A percentile compares a stretch with the other conserved stretches of the same genome.
These are phyloP conservation scores for Cantharis lateralis DNA, from an alignment of 2,888 invertebrate species.

Conservation along the genomic window DNA sequence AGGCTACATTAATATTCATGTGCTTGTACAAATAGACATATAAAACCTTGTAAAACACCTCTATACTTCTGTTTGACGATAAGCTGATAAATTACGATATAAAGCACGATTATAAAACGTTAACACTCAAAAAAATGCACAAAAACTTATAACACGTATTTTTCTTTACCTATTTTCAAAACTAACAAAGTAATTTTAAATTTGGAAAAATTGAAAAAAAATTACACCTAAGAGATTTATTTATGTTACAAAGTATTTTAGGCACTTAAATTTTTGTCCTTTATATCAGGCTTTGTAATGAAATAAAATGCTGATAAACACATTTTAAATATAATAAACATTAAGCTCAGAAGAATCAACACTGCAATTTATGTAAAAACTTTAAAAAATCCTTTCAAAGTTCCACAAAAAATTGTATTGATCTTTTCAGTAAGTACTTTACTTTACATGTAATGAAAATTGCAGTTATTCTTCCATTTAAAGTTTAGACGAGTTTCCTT, in stretches of 20 bases:
- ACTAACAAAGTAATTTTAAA: neutral
- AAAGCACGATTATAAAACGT: neutral
- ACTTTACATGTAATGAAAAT: neutral
- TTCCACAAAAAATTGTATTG: neutral
- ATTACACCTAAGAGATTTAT: neutral
- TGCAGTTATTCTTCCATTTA: neutral
- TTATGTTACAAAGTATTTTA: neutral
- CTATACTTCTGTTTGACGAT: slow-evolving; percentile 32
- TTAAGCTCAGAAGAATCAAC: neutral
- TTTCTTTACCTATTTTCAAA: neutral
- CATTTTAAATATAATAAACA: neutral
- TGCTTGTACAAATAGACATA: slow-evolving; percentile 43
- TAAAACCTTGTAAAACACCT: slow-evolving; percentile 45
- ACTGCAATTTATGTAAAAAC: neutral
- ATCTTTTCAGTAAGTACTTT: neutral
- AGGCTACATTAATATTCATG: slow-evolving; percentile 45
- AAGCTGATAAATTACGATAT: slow-evolving; percentile 7
- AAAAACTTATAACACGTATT: neutral
- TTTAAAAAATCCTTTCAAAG: neutral
- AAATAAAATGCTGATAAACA: neutral
- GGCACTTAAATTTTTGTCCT: neutral
- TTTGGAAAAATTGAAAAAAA: neutral
- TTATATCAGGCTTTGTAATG: neutral
- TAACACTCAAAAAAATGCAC: neutral
- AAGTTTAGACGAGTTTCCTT: neutral